Evolutionary conservation across 2,888 invertebrate genomes (phyloP).

Genomic region (Polydrusus tereticollis): DNA sequence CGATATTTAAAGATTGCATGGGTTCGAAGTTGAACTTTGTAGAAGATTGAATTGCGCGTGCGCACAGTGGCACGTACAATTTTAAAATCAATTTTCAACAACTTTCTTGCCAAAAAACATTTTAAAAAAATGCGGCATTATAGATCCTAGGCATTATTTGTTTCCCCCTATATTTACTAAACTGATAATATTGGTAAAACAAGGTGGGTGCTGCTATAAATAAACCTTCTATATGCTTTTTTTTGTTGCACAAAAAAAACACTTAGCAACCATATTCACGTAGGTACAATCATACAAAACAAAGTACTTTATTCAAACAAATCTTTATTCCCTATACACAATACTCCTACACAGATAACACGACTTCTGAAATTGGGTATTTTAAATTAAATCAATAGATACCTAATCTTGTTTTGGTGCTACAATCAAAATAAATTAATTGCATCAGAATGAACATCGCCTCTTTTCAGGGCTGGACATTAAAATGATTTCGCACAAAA

Average conservation of each 20-base stretch:
- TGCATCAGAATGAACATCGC: background rate
- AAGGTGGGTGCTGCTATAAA: too few relatives aligned
- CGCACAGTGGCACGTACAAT: conserved; percentile 10
- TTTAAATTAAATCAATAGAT: conserved; percentile 19
- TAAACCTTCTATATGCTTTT: too few relatives aligned
- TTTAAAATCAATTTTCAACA: conserved; percentile 40
- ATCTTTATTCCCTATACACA: background rate
- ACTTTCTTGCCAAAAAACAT: conserved; percentile 1
- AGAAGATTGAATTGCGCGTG: conserved; percentile 20
- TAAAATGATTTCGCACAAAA: background rate
- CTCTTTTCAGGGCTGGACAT: background rate
- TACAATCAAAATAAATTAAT: background rate
- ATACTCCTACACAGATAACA: background rate
- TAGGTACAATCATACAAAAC: background rate
- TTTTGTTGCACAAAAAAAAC: too few relatives aligned
- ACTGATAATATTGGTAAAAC: too few relatives aligned
- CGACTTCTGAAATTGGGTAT: background rate
- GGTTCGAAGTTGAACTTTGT: conserved; percentile 26
- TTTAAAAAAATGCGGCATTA: too few relatives aligned
- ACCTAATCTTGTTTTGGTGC: conserved; percentile 21
- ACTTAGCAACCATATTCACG: background rate
- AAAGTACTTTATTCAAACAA: background rate
- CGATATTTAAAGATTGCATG: conserved; percentile 24
- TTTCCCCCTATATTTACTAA: background rate
- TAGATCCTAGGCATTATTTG: background rate